Base-by-base conservation (phyloP, 2,113 vertebrate genomes). In the Gopherus evgoodei region DNA sequence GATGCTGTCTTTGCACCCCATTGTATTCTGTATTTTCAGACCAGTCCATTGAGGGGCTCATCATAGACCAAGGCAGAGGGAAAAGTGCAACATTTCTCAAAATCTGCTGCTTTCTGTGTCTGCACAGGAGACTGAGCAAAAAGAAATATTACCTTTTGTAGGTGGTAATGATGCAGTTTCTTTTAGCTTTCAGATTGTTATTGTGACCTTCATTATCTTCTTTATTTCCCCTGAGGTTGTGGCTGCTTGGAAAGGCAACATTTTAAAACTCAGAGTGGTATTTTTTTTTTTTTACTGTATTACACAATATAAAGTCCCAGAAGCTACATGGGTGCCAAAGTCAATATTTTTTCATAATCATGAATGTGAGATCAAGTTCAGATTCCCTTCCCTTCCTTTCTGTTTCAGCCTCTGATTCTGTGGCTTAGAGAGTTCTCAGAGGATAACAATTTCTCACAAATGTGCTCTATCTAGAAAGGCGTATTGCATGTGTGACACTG, bases 331-430 rank as follows among this genome's bases (percentile, higher is more conserved):
- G 53, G 3, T 27, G 62, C 2, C 42, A 87, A 8, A 65, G 5
- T 54, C 5, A 35, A 44, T 76, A 69, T 3, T 29, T 53, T 88
- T 82, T 56, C 35, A n/a, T 50, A 47, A 81, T n/a, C 81, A 79
- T 0, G 31, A n/a, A 69, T 69, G 8, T 69, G 0, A 76, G 5
- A n/a, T 27, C 8, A 80, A 83, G n/a, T 0, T 0, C 38, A 1
- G 8, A 4, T 44, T 91, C 10, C 2, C 7, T 84, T 84, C 24
- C 2, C 13, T 81, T 86, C 5, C 47, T 24, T 81, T 72, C 24
- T 31, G 0, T 14, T 72, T 62, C 25, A 38, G 3, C 3, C 2
- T 83, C 81, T 57, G 17, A 87, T 89, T 85, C 84, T 85, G 7
- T 49, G 6, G 49, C 65, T 75, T 38, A 72, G 13, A 16, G 22